A percentile compares a stretch with the other conserved stretches of the same genome.
These are phyloP conservation scores for Acromyrmex charruanus DNA, from an alignment of 1,140 invertebrate genomes.

Conservation along the genomic window DNA sequence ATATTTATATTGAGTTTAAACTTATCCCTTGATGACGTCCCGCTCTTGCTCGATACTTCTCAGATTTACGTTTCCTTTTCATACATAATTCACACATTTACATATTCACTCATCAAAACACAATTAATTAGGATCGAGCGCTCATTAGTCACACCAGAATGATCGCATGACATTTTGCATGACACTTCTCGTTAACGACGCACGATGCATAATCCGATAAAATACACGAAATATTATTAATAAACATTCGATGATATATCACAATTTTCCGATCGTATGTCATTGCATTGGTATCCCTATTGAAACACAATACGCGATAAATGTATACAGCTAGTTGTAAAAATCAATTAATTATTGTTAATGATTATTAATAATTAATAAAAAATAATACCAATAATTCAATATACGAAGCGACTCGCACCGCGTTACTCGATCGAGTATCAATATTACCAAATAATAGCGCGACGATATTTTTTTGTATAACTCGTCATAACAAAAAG, in stretches of 20 bases:
- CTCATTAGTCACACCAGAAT: constrained; percentile 7
- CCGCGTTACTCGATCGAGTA: neutral
- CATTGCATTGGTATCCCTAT: neutral
- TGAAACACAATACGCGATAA: no score
- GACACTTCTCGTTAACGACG: constrained; percentile 8
- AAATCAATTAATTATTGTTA: neutral
- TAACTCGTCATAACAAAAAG: neutral
- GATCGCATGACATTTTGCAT: constrained; percentile 1
- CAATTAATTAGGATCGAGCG: constrained; percentile 17
- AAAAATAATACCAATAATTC: neutral
- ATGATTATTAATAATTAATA: neutral
- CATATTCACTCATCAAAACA: neutral
- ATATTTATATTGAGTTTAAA: no score
- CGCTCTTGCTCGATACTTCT: neutral
- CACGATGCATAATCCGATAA: neutral
- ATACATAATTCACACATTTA: neutral
- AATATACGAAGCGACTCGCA: neutral
- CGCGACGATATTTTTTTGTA: neutral
- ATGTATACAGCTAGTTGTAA: neutral
- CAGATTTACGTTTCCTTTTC: neutral
- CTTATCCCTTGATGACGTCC: no score
- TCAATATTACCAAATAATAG: neutral
- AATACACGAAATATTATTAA: constrained; percentile 24
- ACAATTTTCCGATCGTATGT: neutral
- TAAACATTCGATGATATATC: constrained; percentile 17